Evolutionary conservation across 2,888 invertebrate genomes (phyloP).

Genomic region (Drosophila mercatorum): DNA sequence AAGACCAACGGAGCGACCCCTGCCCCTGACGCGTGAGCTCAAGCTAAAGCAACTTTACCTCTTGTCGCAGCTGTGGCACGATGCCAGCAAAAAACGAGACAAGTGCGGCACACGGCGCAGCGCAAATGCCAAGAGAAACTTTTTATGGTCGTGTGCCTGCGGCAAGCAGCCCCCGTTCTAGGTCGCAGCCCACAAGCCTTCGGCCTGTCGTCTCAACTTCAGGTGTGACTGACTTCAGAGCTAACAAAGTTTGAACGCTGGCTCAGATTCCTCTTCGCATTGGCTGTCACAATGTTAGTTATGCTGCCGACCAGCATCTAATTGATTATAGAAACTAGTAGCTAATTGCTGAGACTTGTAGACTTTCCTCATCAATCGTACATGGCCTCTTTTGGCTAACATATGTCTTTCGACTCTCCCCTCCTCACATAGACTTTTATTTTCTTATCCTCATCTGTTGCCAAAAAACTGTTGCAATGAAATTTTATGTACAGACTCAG

Average conservation of each 20-base stretch:
- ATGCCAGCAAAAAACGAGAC: constrained; percentile 54
- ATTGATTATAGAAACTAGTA: constrained; percentile 27
- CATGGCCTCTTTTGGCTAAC: not conserved
- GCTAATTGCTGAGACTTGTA: constrained; percentile 1
- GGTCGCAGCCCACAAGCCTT: constrained; percentile 1
- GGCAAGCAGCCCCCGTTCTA: constrained; percentile 20
- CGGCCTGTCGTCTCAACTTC: constrained; percentile 41
- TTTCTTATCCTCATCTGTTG: too few species aligned
- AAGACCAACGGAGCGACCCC: constrained; percentile 54
- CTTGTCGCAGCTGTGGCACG: constrained; percentile 22
- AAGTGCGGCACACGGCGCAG: constrained; percentile 57
- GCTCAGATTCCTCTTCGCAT: constrained; percentile 33
- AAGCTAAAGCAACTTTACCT: constrained; percentile 9
- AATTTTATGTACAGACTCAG: too few species aligned
- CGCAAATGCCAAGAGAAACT: constrained; percentile 51
- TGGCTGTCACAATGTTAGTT: constrained; percentile 11
- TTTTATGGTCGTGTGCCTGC: constrained; percentile 56
- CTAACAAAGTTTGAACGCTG: constrained; percentile 41
- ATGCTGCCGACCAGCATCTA: constrained; percentile 24
- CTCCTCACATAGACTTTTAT: too few species aligned
- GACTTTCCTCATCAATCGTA: not conserved
- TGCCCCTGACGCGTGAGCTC: constrained; percentile 35
- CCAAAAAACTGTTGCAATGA: too few species aligned
- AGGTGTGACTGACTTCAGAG: constrained; percentile 48
- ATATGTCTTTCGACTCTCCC: not conserved